Evolutionary conservation across 2,888 invertebrate genomes (phyloP).

Genomic region (Caenorhabditis plicata): DNA sequence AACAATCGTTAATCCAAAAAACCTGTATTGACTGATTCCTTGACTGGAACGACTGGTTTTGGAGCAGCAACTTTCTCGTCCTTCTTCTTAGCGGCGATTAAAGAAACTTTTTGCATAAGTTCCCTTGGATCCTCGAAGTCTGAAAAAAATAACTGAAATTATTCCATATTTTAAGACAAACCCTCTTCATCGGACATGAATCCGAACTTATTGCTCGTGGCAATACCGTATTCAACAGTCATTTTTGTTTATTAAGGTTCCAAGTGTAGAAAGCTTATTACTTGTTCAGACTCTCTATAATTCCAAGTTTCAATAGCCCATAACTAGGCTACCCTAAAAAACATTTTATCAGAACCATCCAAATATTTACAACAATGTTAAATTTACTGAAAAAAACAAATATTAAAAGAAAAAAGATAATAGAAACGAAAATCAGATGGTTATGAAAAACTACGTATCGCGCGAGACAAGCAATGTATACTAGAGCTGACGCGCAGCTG

Average conservation of each 20-base stretch:
- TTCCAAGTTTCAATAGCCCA: slow-evolving; percentile 46
- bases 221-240: slow-evolving; percentile 53
- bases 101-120: slow-evolving; percentile 41
- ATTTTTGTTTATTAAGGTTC: slow-evolving; percentile 30
- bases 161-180: slow-evolving; percentile 1
- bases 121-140: slow-evolving; percentile 55
- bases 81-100: slow-evolving; percentile 42
- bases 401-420: slow-evolving; percentile 2
- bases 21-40: slow-evolving; percentile 29
- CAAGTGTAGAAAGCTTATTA: slow-evolving; percentile 33
- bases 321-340: slow-evolving; percentile 37
- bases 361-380: not conserved
- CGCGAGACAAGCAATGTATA: slow-evolving; percentile 8
- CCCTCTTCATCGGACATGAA: slow-evolving; percentile 54
- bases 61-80: slow-evolving; percentile 41
- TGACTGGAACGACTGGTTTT: slow-evolving; percentile 40
- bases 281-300: slow-evolving; percentile 15
- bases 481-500: no score
- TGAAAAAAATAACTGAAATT: slow-evolving; percentile 20
- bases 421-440: slow-evolving; percentile 15
- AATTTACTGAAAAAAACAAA: not conserved
- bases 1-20: not conserved
- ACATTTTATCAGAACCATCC: not conserved
- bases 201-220: slow-evolving; percentile 58
- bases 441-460: slow-evolving; percentile 21